Percentiles rank a stretch among this genome's conserved stretches.
phyloP scores from a whole-genome alignment of 2,113 vertebrate species.

The Rallus limicola region DNA sequence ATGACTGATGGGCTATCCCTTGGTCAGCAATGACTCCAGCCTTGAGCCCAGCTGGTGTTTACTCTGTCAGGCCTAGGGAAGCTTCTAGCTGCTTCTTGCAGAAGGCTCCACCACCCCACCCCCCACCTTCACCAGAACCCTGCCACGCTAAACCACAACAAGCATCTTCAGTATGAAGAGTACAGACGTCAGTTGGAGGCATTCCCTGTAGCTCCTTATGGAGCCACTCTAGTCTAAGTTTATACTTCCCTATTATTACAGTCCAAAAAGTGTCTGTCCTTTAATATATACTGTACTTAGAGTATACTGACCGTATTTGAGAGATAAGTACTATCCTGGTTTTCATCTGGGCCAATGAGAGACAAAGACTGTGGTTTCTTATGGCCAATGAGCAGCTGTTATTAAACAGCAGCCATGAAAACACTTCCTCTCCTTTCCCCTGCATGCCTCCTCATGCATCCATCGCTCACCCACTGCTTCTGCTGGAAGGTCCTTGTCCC shows the following conservation, averaged over 20 bases:
- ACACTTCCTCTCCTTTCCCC: not conserved
- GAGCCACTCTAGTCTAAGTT: not conserved
- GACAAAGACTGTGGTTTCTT: not conserved
- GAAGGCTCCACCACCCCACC: no score
- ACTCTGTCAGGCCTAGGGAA: no score
- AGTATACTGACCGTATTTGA: not conserved
- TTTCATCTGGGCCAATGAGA: not conserved
- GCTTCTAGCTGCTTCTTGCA: no score
- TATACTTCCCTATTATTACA: not conserved
- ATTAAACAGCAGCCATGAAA: not conserved
- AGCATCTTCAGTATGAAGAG: not conserved
- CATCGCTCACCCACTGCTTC: not conserved
- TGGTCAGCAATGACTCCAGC: no score
- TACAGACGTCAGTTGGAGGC: rapidly evolving
- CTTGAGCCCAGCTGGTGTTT: no score
- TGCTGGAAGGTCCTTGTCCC: not conserved
- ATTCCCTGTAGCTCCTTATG: not conserved
- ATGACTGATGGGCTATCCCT: no score
- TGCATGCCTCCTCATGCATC: not conserved
- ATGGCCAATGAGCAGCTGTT: no score
- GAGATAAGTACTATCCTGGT: not conserved
- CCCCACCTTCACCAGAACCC: no score
- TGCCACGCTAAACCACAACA: no score
- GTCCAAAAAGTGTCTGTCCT: not conserved
- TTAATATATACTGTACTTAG: not conserved